These are phyloP conservation scores for Porites lutea DNA, from an alignment of 64 coral and sea anemone species.

Conservation along the genomic window DNA sequence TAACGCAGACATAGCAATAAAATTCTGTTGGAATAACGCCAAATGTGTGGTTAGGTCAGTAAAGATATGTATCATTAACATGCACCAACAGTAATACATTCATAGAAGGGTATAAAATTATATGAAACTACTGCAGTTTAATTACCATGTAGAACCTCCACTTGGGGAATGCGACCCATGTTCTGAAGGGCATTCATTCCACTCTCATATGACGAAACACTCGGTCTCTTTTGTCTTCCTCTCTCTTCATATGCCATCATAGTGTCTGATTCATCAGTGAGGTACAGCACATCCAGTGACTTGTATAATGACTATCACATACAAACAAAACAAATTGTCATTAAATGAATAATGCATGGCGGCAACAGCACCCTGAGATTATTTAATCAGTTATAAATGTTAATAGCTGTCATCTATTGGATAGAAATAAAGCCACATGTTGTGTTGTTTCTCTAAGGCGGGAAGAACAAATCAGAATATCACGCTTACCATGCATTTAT, in stretches of 20 bases:
- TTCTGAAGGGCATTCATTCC: conserved; percentile 89
- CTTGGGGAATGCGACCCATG: conserved; percentile 90
- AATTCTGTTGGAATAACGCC: too few species aligned
- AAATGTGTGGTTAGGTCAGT: too few species aligned
- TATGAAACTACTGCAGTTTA: too few species aligned
- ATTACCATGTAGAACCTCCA: conserved; percentile 92
- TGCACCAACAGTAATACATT: too few species aligned
- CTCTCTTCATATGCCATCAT: conserved; percentile 88
- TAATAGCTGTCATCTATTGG: too few species aligned
- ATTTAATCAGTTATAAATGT: too few species aligned
- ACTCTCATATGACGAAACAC: conserved; percentile 85
- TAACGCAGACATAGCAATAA: too few species aligned
- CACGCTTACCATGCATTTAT: conserved; percentile 73
- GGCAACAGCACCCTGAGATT: too few species aligned
- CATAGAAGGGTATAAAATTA: too few species aligned
- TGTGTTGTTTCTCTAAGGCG: too few species aligned
- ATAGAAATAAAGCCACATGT: too few species aligned
- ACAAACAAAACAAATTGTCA: not conserved
- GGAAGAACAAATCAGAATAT: not conserved
- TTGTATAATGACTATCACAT: conserved; percentile 70
- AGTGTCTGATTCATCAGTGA: conserved; percentile 85
- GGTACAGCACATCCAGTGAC: conserved; percentile 71
- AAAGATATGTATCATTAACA: too few species aligned
- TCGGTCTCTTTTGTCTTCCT: conserved; percentile 58
- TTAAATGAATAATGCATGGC: not conserved